Conservation (phyloP, 2,113 vertebrate genomes). For the Triplophysa tibetana region DNA sequence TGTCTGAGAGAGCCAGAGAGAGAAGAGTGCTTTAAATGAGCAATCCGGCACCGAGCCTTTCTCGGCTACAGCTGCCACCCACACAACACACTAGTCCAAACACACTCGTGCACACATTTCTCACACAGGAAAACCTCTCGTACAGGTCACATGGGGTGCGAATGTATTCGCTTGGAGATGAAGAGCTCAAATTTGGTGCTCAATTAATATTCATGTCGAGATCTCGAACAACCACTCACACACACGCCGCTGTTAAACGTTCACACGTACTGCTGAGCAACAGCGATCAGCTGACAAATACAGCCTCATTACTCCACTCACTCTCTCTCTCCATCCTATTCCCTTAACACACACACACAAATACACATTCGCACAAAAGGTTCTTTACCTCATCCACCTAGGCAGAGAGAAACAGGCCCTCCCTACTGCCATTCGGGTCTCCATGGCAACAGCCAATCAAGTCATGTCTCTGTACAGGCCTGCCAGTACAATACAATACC, state of each 20-base stretch:
- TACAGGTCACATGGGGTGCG: constrained; percentile 10
- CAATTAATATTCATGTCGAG: constrained; percentile 17
- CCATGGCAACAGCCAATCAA: constrained; percentile 58
- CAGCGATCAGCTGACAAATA: constrained; percentile 48
- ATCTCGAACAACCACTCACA: background rate
- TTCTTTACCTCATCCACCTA: constrained; percentile 55
- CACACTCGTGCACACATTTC: constrained; percentile 29
- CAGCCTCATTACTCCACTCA: constrained; percentile 44
- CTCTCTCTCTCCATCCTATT: constrained; percentile 17
- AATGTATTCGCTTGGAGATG: constrained; percentile 6
- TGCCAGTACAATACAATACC: constrained; percentile 47
- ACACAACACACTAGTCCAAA: constrained; percentile 42
- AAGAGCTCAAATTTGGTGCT: background rate
- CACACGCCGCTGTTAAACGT: background rate
- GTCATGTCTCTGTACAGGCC: constrained; percentile 47
- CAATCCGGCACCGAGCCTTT: constrained; percentile 47
- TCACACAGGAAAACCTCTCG: constrained; percentile 29
- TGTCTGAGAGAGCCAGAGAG: constrained; percentile 1
- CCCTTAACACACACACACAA: background rate
- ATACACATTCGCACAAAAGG: constrained; percentile 31
- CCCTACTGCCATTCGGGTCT: constrained; percentile 53
- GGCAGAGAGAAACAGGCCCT: constrained; percentile 56
- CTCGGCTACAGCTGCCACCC: constrained; percentile 56
- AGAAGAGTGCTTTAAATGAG: constrained; percentile 48
- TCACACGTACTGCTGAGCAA: constrained; percentile 28